Evolutionary conservation across 2,888 invertebrate genomes (phyloP), one percentile per base, ranked within the genome.

Genomic region (Entomobrya proxima): DNA sequence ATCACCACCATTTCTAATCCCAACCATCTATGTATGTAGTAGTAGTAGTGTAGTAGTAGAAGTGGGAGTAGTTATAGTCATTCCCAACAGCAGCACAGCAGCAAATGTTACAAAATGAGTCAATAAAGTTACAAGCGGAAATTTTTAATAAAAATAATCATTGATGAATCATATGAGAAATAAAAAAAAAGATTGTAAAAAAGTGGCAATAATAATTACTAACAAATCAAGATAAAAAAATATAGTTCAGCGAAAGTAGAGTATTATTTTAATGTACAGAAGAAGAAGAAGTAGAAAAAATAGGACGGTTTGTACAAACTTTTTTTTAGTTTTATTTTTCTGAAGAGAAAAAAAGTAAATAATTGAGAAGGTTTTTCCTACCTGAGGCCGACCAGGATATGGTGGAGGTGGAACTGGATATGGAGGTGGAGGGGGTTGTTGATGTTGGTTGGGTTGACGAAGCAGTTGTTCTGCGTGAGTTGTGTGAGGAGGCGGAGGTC

Each of bases 401-500:
- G 94, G 94, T n/a, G 94, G 94, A 18, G 95, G 94, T 6, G 95
- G 95, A 69, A 95, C 95, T 27, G 95, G 94, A 92, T 94, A 94
- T 83, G 95, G 95, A 37, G 96, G 96, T 78, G 95, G 95, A 2
- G 95, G 95, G 35, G 95, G 94, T 91, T 95, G 94, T 90, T 93
- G 93, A 83, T 93, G 93, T 89, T 93, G 92, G 93, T 93, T 93
- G 89, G 94, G 93, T 52, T n/a, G n/a, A n/a, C 86, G 47, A 21
- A 86, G 11, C 61, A 90, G 89, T 47, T 86, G 86, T n/a, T 90
- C 90, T 61, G 90, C 90, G 64, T 74, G 81, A 74, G 74, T 18
- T 21, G 92, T 90, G 92, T 93, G 67, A 35, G 82, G 35, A 40
- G 55, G n/a, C 2, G 72, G 69, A 67, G 79, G n/a, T 87, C 91